phyloP scores from a whole-genome alignment of 2,888 invertebrate species.

The Abrostola triplasia region DNA sequence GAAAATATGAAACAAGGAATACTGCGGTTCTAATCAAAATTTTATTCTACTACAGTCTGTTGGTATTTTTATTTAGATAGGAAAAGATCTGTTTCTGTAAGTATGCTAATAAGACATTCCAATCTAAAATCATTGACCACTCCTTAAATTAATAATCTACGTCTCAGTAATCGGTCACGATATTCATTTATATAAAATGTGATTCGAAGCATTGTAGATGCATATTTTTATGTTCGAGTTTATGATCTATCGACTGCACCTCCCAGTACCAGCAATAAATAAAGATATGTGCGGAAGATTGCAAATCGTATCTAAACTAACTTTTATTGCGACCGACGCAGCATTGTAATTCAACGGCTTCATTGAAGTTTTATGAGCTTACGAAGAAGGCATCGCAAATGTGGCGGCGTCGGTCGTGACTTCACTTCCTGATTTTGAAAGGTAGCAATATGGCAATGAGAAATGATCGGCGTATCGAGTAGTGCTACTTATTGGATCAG shows the following conservation, averaged over 20 bases:
- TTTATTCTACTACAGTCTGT: constrained; percentile 3
- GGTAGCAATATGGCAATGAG: constrained; percentile 73
- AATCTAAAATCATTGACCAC: constrained; percentile 42
- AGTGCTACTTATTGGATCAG: constrained; percentile 43
- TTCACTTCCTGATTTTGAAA: constrained; percentile 80
- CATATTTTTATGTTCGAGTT: constrained; percentile 49
- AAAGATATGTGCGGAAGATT: constrained; percentile 64
- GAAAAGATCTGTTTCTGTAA: constrained; percentile 3
- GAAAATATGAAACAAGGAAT: constrained; percentile 27
- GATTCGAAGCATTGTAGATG: constrained; percentile 13
- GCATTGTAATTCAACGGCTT: constrained; percentile 84
- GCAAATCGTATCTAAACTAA: constrained; percentile 76
- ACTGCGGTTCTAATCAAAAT: constrained; percentile 9
- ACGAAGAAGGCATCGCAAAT: constrained; percentile 84
- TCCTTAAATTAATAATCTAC: constrained; percentile 39
- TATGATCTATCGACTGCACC: constrained; percentile 45
- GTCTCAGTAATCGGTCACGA: constrained; percentile 39
- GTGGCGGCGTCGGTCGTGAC: constrained; percentile 73
- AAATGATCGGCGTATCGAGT: constrained; percentile 64
- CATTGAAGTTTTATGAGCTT: constrained; percentile 85
- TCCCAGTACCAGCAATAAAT: constrained; percentile 48
- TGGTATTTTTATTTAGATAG: constrained; percentile 6
- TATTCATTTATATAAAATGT: constrained; percentile 35
- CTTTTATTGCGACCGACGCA: constrained; percentile 70
- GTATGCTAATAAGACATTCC: constrained; percentile 13